Conservation (phyloP, 2,113 vertebrate species). For the Archocentrus centrarchus region DNA sequence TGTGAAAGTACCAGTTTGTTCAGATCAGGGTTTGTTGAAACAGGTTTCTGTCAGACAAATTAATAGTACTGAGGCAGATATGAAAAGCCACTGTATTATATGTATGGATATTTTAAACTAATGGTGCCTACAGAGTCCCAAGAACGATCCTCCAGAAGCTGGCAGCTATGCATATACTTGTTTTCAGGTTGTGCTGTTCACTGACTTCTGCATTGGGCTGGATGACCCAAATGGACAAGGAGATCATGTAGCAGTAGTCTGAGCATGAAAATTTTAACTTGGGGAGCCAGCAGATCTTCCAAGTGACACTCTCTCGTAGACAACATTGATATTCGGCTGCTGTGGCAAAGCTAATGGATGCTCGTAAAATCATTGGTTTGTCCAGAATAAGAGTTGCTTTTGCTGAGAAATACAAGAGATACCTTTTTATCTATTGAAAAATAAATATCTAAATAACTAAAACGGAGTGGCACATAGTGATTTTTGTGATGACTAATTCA, state of each 20-base stretch:
- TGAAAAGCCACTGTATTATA: neutral
- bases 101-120: neutral
- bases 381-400: neutral
- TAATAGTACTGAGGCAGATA: neutral
- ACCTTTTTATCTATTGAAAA: neutral
- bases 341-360: neutral
- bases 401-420: neutral
- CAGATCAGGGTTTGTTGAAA: neutral
- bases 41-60: neutral
- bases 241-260: neutral
- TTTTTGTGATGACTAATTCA: neutral
- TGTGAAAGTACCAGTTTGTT: constrained; percentile 4
- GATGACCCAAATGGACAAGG: neutral
- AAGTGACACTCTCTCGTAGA: neutral
- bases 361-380: neutral
- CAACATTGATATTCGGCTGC: neutral
- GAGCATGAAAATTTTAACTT: neutral
- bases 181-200: neutral
- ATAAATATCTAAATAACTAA: neutral
- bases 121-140: neutral
- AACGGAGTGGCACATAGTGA: neutral
- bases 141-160: neutral
- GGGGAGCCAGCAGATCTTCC: neutral
- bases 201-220: neutral
- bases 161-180: neutral